Evolutionary conservation across 2,113 vertebrate genomes (phyloP), one percentile per base, ranked within the genome.

Genomic region (Hyla sarda): DNA sequence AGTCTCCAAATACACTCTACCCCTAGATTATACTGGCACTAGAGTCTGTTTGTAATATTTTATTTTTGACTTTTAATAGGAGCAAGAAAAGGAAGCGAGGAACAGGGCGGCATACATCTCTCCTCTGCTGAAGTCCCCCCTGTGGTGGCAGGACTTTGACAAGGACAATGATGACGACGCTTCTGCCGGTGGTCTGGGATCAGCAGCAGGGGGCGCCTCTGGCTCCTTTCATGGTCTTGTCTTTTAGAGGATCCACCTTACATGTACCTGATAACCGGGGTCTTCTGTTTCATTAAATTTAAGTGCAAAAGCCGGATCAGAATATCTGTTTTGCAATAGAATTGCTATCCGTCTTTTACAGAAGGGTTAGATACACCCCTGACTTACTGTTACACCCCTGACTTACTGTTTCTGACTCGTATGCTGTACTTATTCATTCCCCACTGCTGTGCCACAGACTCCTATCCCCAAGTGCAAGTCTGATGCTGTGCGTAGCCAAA

Each of bases 1-100:
- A n/a, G n/a, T n/a, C n/a, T n/a, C n/a, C n/a, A n/a, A n/a, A n/a
- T n/a, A n/a, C n/a, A n/a, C n/a, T n/a, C n/a, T n/a, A n/a, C n/a
- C n/a, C n/a, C n/a, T n/a, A n/a, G n/a, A n/a, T n/a, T n/a, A n/a
- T n/a, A n/a, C n/a, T n/a, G n/a, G n/a, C n/a, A n/a, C n/a, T n/a
- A n/a, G n/a, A n/a, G n/a, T n/a, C n/a, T n/a, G n/a, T n/a, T n/a
- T n/a, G n/a, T n/a, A n/a, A 60, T 60, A 3, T 71, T 71, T 30
- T 71, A 37, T 71, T 45, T 32, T 0, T 62, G 14, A 5, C 25
- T 82, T 19, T 74, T 83, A 34, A 25, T 86, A 96, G 95, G 95
- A 95, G 79, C 95, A 96, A 88, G 95, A 96, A 89, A 95, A 95
- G 86, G 94, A 95, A 90, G 94, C 94, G 0, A 90, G 93, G 80